A percentile compares a stretch with the other conserved stretches of the same genome.
These are phyloP conservation scores for Gambusia holbrooki DNA, from an alignment of 2,113 vertebrate species.

Conservation along the genomic window DNA sequence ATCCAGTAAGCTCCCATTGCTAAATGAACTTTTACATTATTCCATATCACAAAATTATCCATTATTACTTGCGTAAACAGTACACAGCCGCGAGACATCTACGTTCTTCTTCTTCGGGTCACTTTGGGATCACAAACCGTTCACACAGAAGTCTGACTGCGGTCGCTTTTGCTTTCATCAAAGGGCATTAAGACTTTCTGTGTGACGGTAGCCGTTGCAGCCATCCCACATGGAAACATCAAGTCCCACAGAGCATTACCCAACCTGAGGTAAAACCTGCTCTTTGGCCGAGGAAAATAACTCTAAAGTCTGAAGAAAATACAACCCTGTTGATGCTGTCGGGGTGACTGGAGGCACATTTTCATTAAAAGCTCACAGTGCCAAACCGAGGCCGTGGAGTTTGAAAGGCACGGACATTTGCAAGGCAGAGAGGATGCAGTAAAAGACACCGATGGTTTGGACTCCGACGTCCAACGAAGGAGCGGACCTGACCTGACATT, in stretches of 20 bases:
- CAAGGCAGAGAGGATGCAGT: background rate
- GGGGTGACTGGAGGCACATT: background rate
- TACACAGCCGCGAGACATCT: too few species aligned
- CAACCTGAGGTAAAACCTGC: background rate
- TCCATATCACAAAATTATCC: too few species aligned
- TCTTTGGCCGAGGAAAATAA: background rate
- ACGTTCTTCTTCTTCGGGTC: too few species aligned
- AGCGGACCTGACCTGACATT: slow-evolving; percentile 2
- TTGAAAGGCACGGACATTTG: slow-evolving; percentile 6
- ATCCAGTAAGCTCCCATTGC: too few species aligned
- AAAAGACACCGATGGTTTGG: background rate
- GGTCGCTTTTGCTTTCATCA: too few species aligned
- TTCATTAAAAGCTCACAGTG: slow-evolving; percentile 7
- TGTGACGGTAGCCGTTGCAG: too few species aligned
- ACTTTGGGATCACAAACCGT: too few species aligned
- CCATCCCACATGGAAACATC: too few species aligned
- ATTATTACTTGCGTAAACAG: too few species aligned
- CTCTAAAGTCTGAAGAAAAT: background rate
- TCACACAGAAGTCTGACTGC: too few species aligned
- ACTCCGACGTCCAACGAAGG: background rate
- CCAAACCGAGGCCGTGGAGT: background rate
- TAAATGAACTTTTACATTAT: too few species aligned
- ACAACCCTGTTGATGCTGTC: background rate
- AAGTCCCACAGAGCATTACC: background rate
- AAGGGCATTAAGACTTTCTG: too few species aligned